Evolutionary conservation across 1,140 invertebrate species (phyloP).

Genomic region (Drosophila dunni): DNA sequence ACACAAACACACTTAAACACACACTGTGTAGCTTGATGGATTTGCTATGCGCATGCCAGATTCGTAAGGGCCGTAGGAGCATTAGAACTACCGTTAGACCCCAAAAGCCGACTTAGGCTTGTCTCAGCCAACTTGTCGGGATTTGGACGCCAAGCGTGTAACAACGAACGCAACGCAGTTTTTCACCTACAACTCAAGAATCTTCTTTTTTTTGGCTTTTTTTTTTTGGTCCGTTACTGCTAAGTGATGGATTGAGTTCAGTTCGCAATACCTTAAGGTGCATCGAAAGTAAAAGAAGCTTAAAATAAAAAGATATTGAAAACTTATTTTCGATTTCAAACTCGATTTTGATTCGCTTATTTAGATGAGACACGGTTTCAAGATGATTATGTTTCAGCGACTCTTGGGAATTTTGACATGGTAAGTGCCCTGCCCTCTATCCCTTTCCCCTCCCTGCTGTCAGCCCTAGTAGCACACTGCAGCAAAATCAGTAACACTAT

Average conservation of each 20-base stretch:
- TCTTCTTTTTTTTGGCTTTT: neutral
- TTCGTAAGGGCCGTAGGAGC: neutral
- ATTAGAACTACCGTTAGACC: conserved; percentile 11
- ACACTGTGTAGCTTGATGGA: conserved; percentile 6
- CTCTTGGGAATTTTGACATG: conserved; percentile 2
- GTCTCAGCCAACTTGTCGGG: conserved; percentile 44
- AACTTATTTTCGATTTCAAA: neutral
- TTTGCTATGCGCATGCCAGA: conserved; percentile 22
- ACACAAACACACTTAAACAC: neutral
- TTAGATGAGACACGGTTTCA: neutral
- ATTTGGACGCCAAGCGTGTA: conserved; percentile 39
- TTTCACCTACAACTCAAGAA: neutral
- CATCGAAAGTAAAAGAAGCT: neutral
- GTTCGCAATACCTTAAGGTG: neutral
- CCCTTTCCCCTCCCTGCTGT: neutral
- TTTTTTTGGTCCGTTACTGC: neutral
- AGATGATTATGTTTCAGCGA: conserved; percentile 15
- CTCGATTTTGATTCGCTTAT: neutral
- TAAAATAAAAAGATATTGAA: no score
- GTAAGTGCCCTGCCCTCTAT: conserved; percentile 14
- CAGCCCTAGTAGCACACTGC: neutral
- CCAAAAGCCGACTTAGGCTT: conserved; percentile 42
- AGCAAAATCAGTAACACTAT: neutral
- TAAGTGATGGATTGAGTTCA: conserved; percentile 17
- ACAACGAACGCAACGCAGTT: conserved; percentile 31